phyloP scores from a whole-genome alignment of 2,797 vertebrate genomes.

The Nyctalus aviator region DNA sequence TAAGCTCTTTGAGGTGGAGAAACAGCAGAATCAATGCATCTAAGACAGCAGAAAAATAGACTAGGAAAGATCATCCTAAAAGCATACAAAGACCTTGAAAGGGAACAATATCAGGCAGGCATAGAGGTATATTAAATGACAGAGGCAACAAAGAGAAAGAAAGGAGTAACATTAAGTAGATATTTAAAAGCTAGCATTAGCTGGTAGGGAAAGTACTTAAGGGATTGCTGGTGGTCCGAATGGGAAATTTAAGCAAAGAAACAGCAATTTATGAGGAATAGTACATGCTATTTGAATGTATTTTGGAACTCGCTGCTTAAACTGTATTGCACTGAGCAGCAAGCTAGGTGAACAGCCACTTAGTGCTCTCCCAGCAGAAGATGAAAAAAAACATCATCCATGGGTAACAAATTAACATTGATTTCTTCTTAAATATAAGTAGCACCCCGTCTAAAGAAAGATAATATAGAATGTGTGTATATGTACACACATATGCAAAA shows the following conservation, averaged over 20 bases:
- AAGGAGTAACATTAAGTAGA: slow-evolving; percentile 79
- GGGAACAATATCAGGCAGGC: slow-evolving; percentile 73
- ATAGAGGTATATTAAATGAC: slow-evolving; percentile 76
- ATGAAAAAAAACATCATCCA: slow-evolving; percentile 45
- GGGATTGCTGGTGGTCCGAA: slow-evolving; percentile 76
- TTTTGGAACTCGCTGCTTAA: slow-evolving; percentile 73
- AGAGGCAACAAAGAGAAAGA: slow-evolving; percentile 77
- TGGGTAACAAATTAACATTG: slow-evolving; percentile 39
- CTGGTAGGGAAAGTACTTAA: slow-evolving; percentile 81
- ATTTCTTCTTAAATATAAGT: slow-evolving; percentile 66
- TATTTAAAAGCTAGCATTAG: slow-evolving; percentile 83
- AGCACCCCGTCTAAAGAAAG: slow-evolving; percentile 33
- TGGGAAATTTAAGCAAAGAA: slow-evolving; percentile 78
- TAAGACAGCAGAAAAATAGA: slow-evolving; percentile 64
- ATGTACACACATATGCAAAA: slow-evolving; percentile 31
- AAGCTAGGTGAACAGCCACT: slow-evolving; percentile 61
- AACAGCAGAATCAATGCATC: slow-evolving; percentile 69
- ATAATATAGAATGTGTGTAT: not conserved
- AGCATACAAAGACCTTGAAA: slow-evolving; percentile 78
- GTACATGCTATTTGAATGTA: slow-evolving; percentile 73
- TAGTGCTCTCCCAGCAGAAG: slow-evolving; percentile 55
- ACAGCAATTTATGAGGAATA: slow-evolving; percentile 71
- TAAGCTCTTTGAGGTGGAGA: slow-evolving; percentile 63
- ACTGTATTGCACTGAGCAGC: slow-evolving; percentile 69
- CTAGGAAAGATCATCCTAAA: slow-evolving; percentile 72